Base-by-base conservation (phyloP, 1,140 invertebrate genomes). In the Cyrtorhinus lividipennis region DNA sequence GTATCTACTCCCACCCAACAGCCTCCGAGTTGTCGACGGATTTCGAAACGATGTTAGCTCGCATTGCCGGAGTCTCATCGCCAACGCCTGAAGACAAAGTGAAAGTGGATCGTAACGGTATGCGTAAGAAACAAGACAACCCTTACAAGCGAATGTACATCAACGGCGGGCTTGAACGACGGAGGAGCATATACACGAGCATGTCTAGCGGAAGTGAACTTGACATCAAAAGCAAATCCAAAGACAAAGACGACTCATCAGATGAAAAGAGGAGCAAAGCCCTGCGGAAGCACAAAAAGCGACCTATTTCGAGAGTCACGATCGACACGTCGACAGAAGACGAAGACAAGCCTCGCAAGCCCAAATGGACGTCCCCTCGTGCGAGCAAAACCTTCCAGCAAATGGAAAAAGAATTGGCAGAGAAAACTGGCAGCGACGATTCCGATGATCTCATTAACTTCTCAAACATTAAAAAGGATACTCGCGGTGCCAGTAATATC, bases 111-210 rank as follows among this genome's bases (percentile, higher is more conserved):
- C 76, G 82, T 45, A 87, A 87, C 72, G 85, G 84, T 30, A 74
- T 85, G 26, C 78, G 82, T 1, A 83, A 79, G 68, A 73, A 75
- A 57, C 62, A 68, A 45, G 74, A 80, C 27, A 85, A 85, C 73
- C 82, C 82, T 20, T 85, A 84, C 68, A 87, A 85, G 69, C 83
- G 83, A 68, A 72, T 83, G 60, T 88, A 88, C 71, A 81, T 87
- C 20, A 90, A 90, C 71, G 87, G 87, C 45, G 81, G 83, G 22
- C 63, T 71, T 38, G 76, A 80, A 20, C 77, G 78, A 65, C 79
- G 83, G 65, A 80, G 83, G 68, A 77, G 75, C 64, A 73, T 84
- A 53, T 85, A 83, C 64, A 77, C 74, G 10, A 85, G 83, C 71
- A 81, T 83, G 23, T 85, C 84, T 1, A 85, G 83, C 68, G 79